Conservation (phyloP, 1,140 invertebrate genomes). For the Pectinophora gossypiella region DNA sequence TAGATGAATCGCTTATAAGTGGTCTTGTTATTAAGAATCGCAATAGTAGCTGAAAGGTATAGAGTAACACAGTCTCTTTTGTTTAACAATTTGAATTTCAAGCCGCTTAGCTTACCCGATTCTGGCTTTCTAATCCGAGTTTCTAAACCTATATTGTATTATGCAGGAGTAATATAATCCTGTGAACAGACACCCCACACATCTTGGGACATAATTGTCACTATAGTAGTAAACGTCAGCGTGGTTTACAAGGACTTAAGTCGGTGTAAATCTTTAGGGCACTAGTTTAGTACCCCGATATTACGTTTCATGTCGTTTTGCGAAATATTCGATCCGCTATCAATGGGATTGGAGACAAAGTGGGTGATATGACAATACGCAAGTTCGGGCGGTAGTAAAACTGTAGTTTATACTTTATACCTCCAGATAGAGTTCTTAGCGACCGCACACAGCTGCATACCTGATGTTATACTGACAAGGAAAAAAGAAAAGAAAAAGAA, state of each 20-base stretch:
- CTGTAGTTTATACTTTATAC: too few species aligned
- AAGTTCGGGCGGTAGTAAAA: too few species aligned
- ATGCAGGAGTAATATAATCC: not conserved
- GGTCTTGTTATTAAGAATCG: too few species aligned
- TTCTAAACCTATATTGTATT: not conserved
- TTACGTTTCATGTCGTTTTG: slow-evolving; percentile 23
- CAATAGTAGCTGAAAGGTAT: not conserved
- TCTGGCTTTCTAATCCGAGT: not conserved
- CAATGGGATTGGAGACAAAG: slow-evolving; percentile 12
- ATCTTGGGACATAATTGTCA: slow-evolving; percentile 2
- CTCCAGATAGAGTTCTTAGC: too few species aligned
- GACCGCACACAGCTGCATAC: too few species aligned
- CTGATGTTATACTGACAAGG: too few species aligned
- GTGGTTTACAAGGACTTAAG: slow-evolving; percentile 22
- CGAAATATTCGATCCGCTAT: slow-evolving; percentile 17
- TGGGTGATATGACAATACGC: not conserved
- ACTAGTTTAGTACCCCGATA: slow-evolving; percentile 19
- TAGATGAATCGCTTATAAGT: too few species aligned
- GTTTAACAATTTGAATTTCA: not conserved
- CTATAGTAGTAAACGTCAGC: slow-evolving; percentile 25
- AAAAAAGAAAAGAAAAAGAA: too few species aligned
- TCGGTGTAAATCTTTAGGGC: slow-evolving; percentile 23
- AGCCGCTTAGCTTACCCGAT: not conserved
- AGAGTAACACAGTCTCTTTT: too few species aligned
- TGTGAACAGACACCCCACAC: not conserved